phyloP scores from a whole-genome alignment of 1,140 invertebrate species.

The Pissodes strobi region DNA sequence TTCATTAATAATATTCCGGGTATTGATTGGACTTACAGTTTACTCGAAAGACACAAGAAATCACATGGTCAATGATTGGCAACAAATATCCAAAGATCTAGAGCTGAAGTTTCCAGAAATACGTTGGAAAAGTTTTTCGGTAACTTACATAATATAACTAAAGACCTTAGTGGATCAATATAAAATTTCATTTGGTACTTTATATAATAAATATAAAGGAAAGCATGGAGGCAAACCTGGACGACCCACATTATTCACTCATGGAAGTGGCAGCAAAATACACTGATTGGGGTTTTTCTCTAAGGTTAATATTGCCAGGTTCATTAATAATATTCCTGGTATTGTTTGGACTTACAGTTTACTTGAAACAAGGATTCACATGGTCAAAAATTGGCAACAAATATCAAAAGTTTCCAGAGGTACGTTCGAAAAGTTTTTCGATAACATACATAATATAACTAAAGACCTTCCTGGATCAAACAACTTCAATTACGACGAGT shows the following conservation, averaged over 20 bases:
- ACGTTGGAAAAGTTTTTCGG: neutral
- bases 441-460: neutral
- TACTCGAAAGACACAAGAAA: slow-evolving; percentile 44
- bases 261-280: slow-evolving; percentile 33
- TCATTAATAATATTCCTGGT: slow-evolving; percentile 46
- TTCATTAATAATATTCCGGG: slow-evolving; percentile 47
- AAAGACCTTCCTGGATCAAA: neutral
- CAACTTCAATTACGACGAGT: slow-evolving; percentile 54
- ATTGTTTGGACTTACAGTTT: slow-evolving; percentile 21
- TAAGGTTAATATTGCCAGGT: slow-evolving; percentile 32
- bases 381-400: neutral
- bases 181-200: too few relatives aligned
- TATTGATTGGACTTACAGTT: slow-evolving; percentile 12
- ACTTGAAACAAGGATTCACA: slow-evolving; percentile 34
- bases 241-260: neutral
- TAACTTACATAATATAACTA: too few relatives aligned
- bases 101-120: neutral
- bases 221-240: neutral
- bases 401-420: neutral
- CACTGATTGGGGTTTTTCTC: slow-evolving; percentile 47
- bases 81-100: neutral
- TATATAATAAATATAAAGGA: slow-evolving; percentile 2
- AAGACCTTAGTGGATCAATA: too few relatives aligned
- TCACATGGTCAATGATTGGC: neutral
- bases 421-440: neutral